Base-by-base conservation (phyloP, 2,888 invertebrate species). In the Cheilosia urbana region DNA sequence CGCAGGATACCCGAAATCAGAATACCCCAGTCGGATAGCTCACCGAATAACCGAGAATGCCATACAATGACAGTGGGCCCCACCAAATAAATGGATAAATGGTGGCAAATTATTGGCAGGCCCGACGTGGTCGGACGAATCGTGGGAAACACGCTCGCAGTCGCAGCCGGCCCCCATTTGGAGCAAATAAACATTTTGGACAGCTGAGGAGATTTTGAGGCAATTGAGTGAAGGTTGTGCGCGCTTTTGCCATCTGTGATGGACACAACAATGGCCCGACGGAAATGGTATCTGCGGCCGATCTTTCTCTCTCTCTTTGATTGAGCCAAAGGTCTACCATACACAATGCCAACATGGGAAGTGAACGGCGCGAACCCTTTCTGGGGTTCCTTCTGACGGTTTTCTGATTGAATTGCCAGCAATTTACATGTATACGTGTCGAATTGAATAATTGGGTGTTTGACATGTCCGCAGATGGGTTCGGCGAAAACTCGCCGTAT, bases 391-490 rank as follows among this genome's bases (percentile, higher is more conserved):
- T 79, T 60, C 66, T 76, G 83, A 77, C 51, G 80, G 80, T 80
- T 81, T 51, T 85, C 62, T 81, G 85, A 85, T 85, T 85, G 85
- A 85, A 85, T 85, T 81, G 85, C 85, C 81, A 85, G 85, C 80
- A 85, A 85, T 85, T 85, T 85, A 72, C 85, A 81, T 85, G 85
- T 80, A 85, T 85, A 85, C 85, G 85, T 85, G 85, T 85, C 85
- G 85, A 85, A 85, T 85, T 85, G 85, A 85, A 85, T 85, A 85
- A 85, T 85, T 85, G 85, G 85, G 81, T 85, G 85, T 85, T 85
- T 85, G 85, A 85, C 85, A 85, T 80, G 85, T 81, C 77, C 81
- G 81, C 84, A 84, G 75, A 79, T 75, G 79, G 79, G 79, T 84
- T 84, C 60, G 69, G 78, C 73, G 78, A 79, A 75, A 84, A 83